These are phyloP conservation scores for Gopherus evgoodei DNA, from an alignment of 2,113 vertebrate species.

Conservation along the genomic window DNA sequence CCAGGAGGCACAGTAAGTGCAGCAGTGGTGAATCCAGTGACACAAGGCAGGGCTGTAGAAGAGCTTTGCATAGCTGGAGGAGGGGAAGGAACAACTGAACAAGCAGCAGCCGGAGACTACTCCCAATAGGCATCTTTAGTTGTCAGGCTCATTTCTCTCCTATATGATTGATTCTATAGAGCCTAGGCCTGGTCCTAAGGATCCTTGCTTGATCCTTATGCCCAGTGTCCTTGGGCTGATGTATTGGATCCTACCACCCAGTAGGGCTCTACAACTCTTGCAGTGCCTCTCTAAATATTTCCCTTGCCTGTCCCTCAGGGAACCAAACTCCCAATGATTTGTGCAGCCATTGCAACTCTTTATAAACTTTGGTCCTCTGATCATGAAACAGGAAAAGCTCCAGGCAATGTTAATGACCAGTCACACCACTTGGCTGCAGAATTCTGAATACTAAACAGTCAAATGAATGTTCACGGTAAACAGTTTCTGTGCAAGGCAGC, in stretches of 20 bases:
- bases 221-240: neutral
- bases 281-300: neutral
- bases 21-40: neutral
- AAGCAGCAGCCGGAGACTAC: neutral
- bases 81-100: neutral
- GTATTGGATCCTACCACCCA: neutral
- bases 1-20: neutral
- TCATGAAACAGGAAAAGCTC: neutral
- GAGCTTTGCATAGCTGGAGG: neutral
- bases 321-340: neutral
- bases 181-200: neutral
- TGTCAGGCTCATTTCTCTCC: neutral
- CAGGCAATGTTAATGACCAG: neutral
- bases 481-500: neutral
- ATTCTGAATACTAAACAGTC: neutral
- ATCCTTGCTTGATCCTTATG: neutral
- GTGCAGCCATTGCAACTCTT: neutral
- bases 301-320: rapidly evolving
- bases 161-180: neutral
- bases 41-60: neutral
- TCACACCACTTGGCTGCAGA: neutral
- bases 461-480: neutral
- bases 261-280: neutral
- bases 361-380: neutral
- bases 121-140: neutral